These are phyloP conservation scores for Dendronephthya gigantea DNA, from an alignment of 64 coral and sea anemone genomes.

Conservation along the genomic window DNA sequence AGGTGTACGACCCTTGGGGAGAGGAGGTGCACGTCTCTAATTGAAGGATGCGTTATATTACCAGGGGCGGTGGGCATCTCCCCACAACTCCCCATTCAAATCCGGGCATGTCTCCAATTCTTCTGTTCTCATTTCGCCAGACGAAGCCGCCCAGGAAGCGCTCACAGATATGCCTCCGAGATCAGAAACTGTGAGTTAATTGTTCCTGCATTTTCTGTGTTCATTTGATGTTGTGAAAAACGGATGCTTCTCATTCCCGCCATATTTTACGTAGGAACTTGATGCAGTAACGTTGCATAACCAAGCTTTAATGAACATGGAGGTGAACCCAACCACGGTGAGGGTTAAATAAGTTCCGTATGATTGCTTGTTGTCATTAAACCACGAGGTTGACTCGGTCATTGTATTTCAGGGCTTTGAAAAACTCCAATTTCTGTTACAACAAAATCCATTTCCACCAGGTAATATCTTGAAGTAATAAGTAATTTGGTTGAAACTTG, in stretches of 20 bases:
- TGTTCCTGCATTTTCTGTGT: too few species aligned
- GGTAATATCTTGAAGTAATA: conserved; percentile 32
- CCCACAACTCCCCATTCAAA: too few species aligned
- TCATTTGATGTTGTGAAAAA: too few species aligned
- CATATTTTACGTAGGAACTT: conserved; percentile 50
- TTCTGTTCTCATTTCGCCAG: conserved; percentile 33
- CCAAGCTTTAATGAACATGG: conserved; percentile 99
- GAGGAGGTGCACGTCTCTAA: too few species aligned
- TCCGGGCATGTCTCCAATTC: background rate
- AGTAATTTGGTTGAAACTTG: too few species aligned
- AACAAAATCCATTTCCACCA: conserved; percentile 87
- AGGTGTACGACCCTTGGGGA: too few species aligned
- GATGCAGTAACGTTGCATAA: conserved; percentile 90
- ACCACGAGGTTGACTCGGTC: background rate
- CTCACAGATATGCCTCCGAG: conserved; percentile 98
- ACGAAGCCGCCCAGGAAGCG: conserved; percentile 91
- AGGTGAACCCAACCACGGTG: conserved; percentile 78
- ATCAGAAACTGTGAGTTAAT: conserved; percentile 62
- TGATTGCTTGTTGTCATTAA: background rate
- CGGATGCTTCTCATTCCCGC: background rate
- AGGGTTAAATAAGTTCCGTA: background rate
- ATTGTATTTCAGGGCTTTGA: conserved; percentile 61
- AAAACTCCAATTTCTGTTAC: conserved; percentile 73
- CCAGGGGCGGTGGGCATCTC: too few species aligned
- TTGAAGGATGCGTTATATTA: too few species aligned